Evolutionary conservation across 2,113 vertebrate genomes (phyloP).

Genomic region (Podarcis muralis): DNA sequence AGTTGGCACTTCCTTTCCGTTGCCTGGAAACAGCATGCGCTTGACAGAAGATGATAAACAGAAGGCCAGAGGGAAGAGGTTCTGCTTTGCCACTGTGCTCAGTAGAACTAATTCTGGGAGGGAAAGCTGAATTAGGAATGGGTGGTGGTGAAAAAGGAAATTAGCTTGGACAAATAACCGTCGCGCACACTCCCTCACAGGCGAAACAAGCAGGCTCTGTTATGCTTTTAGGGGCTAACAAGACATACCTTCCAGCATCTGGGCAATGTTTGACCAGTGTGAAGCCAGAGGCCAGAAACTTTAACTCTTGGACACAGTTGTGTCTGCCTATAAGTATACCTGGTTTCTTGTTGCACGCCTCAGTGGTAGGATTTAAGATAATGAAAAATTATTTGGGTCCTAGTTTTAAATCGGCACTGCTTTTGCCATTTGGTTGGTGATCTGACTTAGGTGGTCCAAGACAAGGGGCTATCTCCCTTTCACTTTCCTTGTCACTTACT

Average conservation of each 20-base stretch:
- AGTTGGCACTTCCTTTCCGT: conserved; percentile 61
- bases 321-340: neutral
- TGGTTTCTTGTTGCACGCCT: neutral
- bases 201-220: conserved; percentile 8
- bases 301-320: neutral
- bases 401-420: neutral
- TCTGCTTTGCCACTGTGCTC: conserved; percentile 9
- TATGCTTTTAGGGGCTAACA: conserved; percentile 11
- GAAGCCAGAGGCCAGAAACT: conserved; percentile 2
- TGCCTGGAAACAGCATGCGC: conserved; percentile 61
- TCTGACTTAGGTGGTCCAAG: neutral
- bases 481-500: no score
- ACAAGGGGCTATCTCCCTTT: no score
- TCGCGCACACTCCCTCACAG: neutral
- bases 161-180: conserved; percentile 24
- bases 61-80: conserved; percentile 40
- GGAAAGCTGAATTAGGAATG: conserved; percentile 11
- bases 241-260: conserved; percentile 7
- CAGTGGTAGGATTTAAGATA: neutral
- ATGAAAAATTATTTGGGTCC: neutral
- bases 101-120: conserved; percentile 8
- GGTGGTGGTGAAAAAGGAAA: conserved; percentile 25
- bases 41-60: conserved; percentile 59
- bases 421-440: neutral
- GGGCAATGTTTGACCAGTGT: neutral